Conservation (phyloP, 1,140 invertebrate genomes). For the Drosophila yakuba region DNA sequence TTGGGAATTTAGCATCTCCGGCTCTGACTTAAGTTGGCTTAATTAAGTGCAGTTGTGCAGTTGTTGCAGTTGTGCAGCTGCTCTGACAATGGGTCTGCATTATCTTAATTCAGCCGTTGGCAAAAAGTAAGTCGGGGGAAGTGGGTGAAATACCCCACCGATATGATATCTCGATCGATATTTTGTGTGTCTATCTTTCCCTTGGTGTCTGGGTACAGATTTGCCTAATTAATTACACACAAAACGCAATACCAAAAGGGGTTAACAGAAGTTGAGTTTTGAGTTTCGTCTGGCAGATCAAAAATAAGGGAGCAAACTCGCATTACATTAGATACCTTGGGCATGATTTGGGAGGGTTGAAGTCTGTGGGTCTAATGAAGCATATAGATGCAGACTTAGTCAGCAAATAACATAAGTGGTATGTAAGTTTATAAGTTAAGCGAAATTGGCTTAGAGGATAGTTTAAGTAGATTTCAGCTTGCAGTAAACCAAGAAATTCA, state of each 20-base stretch:
- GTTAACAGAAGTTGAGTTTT: constrained; percentile 29
- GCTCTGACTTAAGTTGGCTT: constrained; percentile 68
- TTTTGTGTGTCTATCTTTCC: constrained; percentile 20
- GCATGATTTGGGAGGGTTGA: constrained; percentile 2
- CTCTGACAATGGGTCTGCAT: constrained; percentile 71
- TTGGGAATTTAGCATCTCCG: constrained; percentile 44
- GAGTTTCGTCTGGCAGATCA: neutral
- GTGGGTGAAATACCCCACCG: constrained; percentile 1
- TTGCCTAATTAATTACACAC: constrained; percentile 81
- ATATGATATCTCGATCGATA: constrained; percentile 30
- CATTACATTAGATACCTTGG: constrained; percentile 5
- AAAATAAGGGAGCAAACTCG: constrained; percentile 6
- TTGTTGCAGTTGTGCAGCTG: constrained; percentile 70
- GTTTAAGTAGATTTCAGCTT: neutral
- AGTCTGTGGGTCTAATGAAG: neutral
- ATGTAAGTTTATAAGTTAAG: neutral
- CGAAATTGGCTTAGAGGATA: neutral
- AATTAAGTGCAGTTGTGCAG: constrained; percentile 73
- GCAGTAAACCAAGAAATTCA: neutral
- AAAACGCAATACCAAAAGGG: constrained; percentile 46
- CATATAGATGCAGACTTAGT: neutral
- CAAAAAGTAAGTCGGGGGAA: constrained; percentile 1
- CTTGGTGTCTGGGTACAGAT: constrained; percentile 58
- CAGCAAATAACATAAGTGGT: neutral
- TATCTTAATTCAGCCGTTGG: constrained; percentile 63